phyloP scores from a whole-genome alignment of 2,113 vertebrate genomes.

The Pterocles orientalis region DNA sequence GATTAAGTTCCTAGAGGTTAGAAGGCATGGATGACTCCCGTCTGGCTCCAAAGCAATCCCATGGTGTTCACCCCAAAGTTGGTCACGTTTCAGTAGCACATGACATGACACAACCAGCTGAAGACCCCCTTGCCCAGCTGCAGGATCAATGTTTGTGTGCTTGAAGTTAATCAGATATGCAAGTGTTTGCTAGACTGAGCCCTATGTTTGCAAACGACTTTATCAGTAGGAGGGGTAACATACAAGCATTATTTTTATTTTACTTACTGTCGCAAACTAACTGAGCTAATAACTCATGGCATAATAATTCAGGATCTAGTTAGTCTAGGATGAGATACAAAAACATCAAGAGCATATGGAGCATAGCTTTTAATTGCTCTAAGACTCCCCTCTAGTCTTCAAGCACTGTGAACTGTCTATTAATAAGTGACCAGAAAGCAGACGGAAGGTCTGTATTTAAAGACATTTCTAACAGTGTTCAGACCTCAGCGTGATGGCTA shows the following conservation, averaged over 20 bases:
- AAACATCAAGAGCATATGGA: slow-evolving; percentile 58
- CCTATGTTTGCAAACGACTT: neutral
- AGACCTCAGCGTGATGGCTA: slow-evolving; percentile 5
- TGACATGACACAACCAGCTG: neutral
- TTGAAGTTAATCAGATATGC: neutral
- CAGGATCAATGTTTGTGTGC: neutral
- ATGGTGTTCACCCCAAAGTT: neutral
- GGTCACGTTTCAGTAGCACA: neutral
- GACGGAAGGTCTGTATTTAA: slow-evolving; percentile 13
- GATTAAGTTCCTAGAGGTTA: neutral
- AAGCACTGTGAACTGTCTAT: slow-evolving; percentile 14
- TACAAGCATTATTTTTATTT: neutral
- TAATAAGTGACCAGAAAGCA: slow-evolving; percentile 54
- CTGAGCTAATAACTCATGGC: slow-evolving; percentile 37
- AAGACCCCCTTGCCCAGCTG: neutral
- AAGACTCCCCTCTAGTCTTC: slow-evolving; percentile 21
- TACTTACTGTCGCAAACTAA: slow-evolving; percentile 2
- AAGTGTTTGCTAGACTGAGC: neutral
- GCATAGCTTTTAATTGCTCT: slow-evolving; percentile 57
- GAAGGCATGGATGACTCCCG: neutral
- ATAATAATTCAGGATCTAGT: slow-evolving; percentile 48
- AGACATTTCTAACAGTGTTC: slow-evolving; percentile 21
- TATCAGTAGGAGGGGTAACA: neutral
- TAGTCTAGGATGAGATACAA: slow-evolving; percentile 43
- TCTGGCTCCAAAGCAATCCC: neutral